Conservation (phyloP, 2,888 invertebrate genomes). For the Trypoxylon attenuatum region DNA sequence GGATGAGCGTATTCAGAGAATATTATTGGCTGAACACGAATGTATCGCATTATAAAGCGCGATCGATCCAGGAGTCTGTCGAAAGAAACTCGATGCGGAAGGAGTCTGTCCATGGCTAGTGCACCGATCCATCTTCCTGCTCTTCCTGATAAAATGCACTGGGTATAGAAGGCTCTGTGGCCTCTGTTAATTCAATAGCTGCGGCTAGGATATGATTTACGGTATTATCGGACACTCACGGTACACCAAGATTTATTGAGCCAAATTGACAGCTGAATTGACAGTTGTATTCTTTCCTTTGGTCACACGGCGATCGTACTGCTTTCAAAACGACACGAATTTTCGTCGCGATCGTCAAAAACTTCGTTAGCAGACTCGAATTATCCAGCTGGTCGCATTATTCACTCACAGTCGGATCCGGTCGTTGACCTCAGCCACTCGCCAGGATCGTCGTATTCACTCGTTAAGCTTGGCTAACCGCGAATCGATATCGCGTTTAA, state of each 20-base stretch:
- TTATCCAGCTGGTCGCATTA: slow-evolving; percentile 31
- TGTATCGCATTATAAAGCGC: background rate
- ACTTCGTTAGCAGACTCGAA: slow-evolving; percentile 34
- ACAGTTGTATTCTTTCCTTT: slow-evolving; percentile 14
- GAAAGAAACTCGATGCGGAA: slow-evolving; percentile 20
- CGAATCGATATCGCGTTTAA: slow-evolving; percentile 66
- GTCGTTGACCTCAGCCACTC: slow-evolving; percentile 30
- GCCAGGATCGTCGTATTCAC: slow-evolving; percentile 39
- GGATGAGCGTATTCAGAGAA: slow-evolving; percentile 20
- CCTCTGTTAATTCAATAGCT: slow-evolving; percentile 19
- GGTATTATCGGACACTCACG: slow-evolving; percentile 14
- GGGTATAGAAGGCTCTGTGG: background rate
- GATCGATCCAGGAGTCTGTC: slow-evolving; percentile 34
- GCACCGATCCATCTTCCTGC: slow-evolving; percentile 22
- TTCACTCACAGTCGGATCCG: slow-evolving; percentile 22
- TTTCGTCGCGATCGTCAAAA: slow-evolving; percentile 21
- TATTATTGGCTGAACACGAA: background rate
- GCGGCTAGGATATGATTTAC: slow-evolving; percentile 24
- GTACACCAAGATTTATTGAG: slow-evolving; percentile 15
- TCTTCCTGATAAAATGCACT: slow-evolving; percentile 12
- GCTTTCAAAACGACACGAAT: slow-evolving; percentile 1
- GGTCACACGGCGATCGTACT: background rate
- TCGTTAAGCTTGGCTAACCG: slow-evolving; percentile 58
- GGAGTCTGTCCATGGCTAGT: slow-evolving; percentile 15
- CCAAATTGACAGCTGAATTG: slow-evolving; percentile 28